Evolutionary conservation across 2,797 vertebrate species (phyloP).

Genomic region (Dipus sagitta): DNA sequence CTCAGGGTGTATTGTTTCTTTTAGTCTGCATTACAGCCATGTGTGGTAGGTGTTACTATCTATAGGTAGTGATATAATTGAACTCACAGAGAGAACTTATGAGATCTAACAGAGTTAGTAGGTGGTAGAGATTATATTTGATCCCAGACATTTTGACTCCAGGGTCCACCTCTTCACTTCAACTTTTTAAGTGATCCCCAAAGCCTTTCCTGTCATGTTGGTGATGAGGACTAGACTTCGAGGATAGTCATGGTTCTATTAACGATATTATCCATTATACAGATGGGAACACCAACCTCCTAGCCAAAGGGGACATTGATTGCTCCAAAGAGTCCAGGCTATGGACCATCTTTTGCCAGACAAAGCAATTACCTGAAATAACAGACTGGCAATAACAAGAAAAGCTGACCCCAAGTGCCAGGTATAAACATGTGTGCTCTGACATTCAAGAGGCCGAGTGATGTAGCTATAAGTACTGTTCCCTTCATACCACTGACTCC

Average conservation of each 20-base stretch:
- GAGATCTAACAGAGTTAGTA: not conserved
- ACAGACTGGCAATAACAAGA: slow-evolving; percentile 24
- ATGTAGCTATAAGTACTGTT: not conserved
- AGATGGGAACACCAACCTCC: slow-evolving; percentile 38
- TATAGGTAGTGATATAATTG: not conserved
- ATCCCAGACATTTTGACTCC: slow-evolving; percentile 38
- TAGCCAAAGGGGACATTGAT: slow-evolving; percentile 3
- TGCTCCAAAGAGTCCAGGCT: slow-evolving; percentile 32
- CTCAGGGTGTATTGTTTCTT: slow-evolving; percentile 5
- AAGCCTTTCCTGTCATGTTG: not conserved
- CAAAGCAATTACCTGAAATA: not conserved
- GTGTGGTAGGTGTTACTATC: not conserved
- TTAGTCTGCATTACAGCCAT: not conserved
- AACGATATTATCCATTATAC: slow-evolving; percentile 27
- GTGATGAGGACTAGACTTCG: slow-evolving; percentile 19
- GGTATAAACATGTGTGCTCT: not conserved
- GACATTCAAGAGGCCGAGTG: not conserved
- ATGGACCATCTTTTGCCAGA: slow-evolving; percentile 24
- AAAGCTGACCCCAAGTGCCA: not conserved
- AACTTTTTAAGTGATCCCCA: slow-evolving; percentile 17
- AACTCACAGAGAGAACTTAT: not conserved
- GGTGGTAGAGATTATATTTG: slow-evolving; percentile 41
- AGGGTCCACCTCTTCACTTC: slow-evolving; percentile 2
- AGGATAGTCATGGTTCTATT: not conserved
- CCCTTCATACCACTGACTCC: not conserved